Conservation (phyloP, 1,140 invertebrate species). For the Anagrus nilaparvatae region DNA sequence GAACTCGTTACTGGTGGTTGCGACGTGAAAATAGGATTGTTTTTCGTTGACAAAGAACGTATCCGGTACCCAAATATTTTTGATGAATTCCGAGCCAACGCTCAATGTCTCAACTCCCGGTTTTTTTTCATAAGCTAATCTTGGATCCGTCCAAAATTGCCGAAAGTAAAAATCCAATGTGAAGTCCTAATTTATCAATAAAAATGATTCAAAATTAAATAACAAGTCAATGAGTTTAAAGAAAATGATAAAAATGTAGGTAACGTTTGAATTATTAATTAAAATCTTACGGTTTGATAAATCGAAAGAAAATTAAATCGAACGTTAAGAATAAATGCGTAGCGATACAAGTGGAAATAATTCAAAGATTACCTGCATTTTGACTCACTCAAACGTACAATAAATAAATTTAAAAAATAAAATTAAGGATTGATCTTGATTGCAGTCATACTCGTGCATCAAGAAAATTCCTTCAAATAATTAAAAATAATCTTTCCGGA, state of each 20-base stretch:
- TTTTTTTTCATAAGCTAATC: conserved; percentile 80
- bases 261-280: too few relatives aligned
- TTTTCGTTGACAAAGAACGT: conserved; percentile 98
- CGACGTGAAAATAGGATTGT: conserved; percentile 95
- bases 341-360: too few relatives aligned
- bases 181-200: conserved; percentile 66
- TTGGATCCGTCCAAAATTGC: conserved; percentile 94
- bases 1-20: conserved; percentile 95
- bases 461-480: too few relatives aligned
- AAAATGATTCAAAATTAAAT: neutral
- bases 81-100: conserved; percentile 89
- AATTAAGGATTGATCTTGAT: too few relatives aligned
- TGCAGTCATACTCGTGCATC: too few relatives aligned
- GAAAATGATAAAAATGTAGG: conserved; percentile 8
- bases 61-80: conserved; percentile 97
- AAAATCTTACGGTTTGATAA: too few relatives aligned
- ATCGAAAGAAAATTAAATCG: too few relatives aligned
- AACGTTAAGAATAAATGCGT: too few relatives aligned
- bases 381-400: too few relatives aligned
- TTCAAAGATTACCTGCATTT: too few relatives aligned
- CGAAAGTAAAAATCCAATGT: conserved; percentile 98
- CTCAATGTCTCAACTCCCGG: conserved; percentile 80
- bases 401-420: too few relatives aligned
- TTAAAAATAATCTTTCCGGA: too few relatives aligned
- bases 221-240: neutral